phyloP scores from a whole-genome alignment of 1,140 invertebrate genomes.

The Parapsyche elsis region DNA sequence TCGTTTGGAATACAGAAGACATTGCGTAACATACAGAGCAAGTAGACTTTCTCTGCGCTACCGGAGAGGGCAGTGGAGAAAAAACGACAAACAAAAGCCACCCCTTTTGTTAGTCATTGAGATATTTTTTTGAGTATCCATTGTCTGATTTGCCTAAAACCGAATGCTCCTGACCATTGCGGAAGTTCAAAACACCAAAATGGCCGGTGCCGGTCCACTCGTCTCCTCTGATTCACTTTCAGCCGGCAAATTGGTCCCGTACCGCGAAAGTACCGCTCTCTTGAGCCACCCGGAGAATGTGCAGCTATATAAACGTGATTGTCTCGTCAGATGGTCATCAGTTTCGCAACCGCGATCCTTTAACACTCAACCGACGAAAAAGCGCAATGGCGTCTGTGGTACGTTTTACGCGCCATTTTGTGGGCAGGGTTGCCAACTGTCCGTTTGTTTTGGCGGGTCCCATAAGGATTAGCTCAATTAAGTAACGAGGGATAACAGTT shows the following conservation, averaged over 20 bases:
- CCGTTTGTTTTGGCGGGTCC: neutral
- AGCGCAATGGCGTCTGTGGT: slow-evolving; percentile 45
- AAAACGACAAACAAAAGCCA: neutral
- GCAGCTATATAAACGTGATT: slow-evolving; percentile 50
- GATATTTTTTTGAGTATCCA: too few relatives aligned
- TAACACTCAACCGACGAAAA: slow-evolving; percentile 46
- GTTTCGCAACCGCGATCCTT: slow-evolving; percentile 54
- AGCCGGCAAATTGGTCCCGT: slow-evolving; percentile 45
- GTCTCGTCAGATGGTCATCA: slow-evolving; percentile 45
- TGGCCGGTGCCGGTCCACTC: neutral
- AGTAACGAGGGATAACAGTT: too few relatives aligned
- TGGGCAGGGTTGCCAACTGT: neutral
- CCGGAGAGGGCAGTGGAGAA: neutral
- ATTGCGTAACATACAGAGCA: too few relatives aligned
- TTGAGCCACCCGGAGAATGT: slow-evolving; percentile 45
- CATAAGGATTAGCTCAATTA: too few relatives aligned
- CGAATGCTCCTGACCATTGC: too few relatives aligned
- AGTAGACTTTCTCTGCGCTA: neutral
- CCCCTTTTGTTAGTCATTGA: neutral
- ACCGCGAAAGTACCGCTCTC: slow-evolving; percentile 54
- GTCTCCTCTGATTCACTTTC: slow-evolving; percentile 46
- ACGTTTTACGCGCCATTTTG: slow-evolving; percentile 26
- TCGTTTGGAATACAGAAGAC: too few relatives aligned
- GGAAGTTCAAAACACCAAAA: too few relatives aligned
- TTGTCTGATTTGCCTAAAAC: too few relatives aligned